Percentiles rank a stretch among this genome's conserved stretches.
Evolutionary conservation across 2,888 invertebrate genomes (phyloP).

Genomic region (Phyllotreta cruciferae): DNA sequence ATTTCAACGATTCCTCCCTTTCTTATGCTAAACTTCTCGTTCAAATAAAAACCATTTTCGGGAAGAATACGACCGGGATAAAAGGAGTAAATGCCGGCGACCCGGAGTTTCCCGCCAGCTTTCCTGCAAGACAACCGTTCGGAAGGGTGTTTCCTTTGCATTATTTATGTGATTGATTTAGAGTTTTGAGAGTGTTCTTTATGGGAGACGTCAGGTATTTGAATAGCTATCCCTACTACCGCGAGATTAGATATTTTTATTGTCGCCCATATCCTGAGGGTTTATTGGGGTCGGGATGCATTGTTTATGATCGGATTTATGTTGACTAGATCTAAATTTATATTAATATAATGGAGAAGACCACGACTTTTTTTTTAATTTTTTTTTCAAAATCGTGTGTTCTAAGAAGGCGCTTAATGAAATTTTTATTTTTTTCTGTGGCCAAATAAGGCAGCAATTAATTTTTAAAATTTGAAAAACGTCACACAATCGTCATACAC

Average conservation of each 20-base stretch:
- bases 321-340: constrained; percentile 1
- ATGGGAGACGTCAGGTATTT: constrained; percentile 15
- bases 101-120: constrained; percentile 15
- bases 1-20: no score
- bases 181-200: constrained; percentile 18
- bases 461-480: no score
- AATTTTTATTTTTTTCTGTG: no score
- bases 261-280: constrained; percentile 14
- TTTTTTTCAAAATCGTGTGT: no score
- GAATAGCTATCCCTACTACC: constrained; percentile 14
- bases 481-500: no score
- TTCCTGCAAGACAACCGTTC: constrained; percentile 16
- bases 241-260: constrained; percentile 21
- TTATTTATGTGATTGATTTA: constrained; percentile 28
- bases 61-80: background rate
- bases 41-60: background rate
- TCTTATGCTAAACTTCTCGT: no score
- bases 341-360: background rate
- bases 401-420: no score
- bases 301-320: constrained; percentile 21
- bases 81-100: constrained; percentile 8
- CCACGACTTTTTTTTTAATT: no score
- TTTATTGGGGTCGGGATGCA: constrained; percentile 15
- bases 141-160: constrained; percentile 19
- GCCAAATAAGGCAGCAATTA: no score